These are phyloP conservation scores for Drosophila tanythrix DNA, from an alignment of 2,888 invertebrate species.

Conservation along the genomic window DNA sequence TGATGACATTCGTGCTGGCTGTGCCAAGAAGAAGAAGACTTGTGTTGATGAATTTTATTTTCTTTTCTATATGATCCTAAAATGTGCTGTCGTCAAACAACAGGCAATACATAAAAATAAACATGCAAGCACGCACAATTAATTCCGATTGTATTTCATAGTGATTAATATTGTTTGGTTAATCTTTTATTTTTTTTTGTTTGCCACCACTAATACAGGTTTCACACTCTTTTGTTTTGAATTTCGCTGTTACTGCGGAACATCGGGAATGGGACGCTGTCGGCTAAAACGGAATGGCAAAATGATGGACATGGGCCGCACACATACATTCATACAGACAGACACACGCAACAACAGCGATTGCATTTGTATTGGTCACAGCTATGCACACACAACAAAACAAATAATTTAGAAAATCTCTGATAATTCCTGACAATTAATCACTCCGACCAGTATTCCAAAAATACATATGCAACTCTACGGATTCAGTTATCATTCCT, in stretches of 20 bases:
- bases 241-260: conserved; percentile 39
- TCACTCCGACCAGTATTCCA: conserved; percentile 37
- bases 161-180: conserved; percentile 26
- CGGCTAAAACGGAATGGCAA: conserved; percentile 45
- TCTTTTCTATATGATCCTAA: conserved; percentile 32
- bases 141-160: conserved; percentile 28
- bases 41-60: conserved; percentile 37
- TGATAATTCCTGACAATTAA: conserved; percentile 43
- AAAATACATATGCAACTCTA: conserved; percentile 9
- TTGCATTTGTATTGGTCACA: conserved; percentile 44
- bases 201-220: conserved; percentile 55
- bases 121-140: neutral
- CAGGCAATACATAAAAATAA: conserved; percentile 16
- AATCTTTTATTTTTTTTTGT: conserved; percentile 19
- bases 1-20: conserved; percentile 47
- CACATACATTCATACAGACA: conserved; percentile 4
- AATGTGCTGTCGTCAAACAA: neutral
- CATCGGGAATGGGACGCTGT: conserved; percentile 43
- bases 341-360: conserved; percentile 5
- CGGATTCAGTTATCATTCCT: neutral
- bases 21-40: conserved; percentile 31
- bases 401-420: conserved; percentile 49
- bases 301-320: conserved; percentile 39
- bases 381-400: conserved; percentile 65
- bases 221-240: conserved; percentile 57